Base-by-base conservation (phyloP, 1,140 invertebrate species). In the Solen grandis region DNA sequence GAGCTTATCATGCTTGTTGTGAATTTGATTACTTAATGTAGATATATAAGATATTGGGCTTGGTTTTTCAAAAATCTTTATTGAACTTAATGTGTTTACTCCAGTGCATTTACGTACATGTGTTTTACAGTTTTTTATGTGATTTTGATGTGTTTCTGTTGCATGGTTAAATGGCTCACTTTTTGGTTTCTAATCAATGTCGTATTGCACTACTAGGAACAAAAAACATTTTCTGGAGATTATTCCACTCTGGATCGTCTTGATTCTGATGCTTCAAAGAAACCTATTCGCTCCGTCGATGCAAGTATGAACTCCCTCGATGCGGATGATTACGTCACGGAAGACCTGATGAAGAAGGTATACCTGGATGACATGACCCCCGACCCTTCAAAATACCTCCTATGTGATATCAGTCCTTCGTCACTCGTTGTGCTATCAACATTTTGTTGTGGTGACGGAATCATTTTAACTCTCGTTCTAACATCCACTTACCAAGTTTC, bases 301-400 rank as follows among this genome's bases (percentile, higher is more conserved):
- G 87, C 86, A 52, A 87, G 86, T 74, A 84, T 74, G 57, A 87
- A 86, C 60, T 88, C 88, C 60, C 82, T 86, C 22, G 88, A 89
- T 72, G 88, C 84, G 63, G 86, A 86, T 74, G 89, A 89, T 59
- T 86, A 85, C 79, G 73, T 86, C 38, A 77, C 75, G 55, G 86
- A 86, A 33, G 87, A 88, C 50, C 69, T 84, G 10, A 59, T 86
- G 52, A 88, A 88, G 73, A 90, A 90, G 88, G 88, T 90, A 90
- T n/a, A n/a, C n/a, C n/a, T n/a, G 84, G n/a, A n/a, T n/a, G n/a
- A n/a, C n/a, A n/a, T n/a, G n/a, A n/a, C n/a, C n/a, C n/a, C n/a
- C n/a, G n/a, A n/a, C n/a, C n/a, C n/a, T n/a, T n/a, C n/a, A 76
- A 63, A 33, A 38, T 13, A 57, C 22, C 46, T 27, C 25, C 19